A percentile compares a stretch with the other conserved stretches of the same genome.
Conservation (phyloP, 2,797 vertebrate genomes). For the Enteromius paludinosus region DNA sequence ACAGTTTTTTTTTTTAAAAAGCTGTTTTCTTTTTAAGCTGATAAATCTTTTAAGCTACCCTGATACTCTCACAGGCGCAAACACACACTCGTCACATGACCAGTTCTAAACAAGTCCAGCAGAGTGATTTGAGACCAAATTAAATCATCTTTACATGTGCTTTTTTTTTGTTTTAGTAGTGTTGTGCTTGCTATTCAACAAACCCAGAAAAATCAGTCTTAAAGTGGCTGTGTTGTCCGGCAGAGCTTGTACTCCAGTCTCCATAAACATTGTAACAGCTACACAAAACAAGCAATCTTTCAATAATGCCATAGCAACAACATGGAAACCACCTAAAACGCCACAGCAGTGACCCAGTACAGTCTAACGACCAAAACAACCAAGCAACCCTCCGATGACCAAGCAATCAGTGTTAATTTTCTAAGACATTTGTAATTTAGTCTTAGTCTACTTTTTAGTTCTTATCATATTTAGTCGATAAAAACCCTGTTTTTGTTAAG, state of each 20-base stretch:
- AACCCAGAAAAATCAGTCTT: not conserved
- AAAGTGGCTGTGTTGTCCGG: too few relatives aligned
- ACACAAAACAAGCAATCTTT: not conserved
- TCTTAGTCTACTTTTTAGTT: not conserved
- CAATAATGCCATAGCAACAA: not conserved
- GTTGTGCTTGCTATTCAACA: not conserved
- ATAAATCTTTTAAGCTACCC: constrained; percentile 43
- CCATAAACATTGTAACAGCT: not conserved
- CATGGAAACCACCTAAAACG: not conserved
- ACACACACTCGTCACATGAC: constrained; percentile 24
- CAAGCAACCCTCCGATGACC: not conserved
- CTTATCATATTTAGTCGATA: not conserved
- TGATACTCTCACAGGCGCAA: constrained; percentile 25
- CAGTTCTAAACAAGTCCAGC: not conserved
- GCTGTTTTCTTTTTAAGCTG: constrained; percentile 37
- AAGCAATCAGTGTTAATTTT: too few relatives aligned
- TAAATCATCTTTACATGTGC: not conserved
- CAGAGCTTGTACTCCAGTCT: not conserved
- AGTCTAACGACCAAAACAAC: not conserved
- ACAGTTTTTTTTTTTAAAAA: not conserved
- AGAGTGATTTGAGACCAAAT: not conserved
- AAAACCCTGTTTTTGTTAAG: too few relatives aligned
- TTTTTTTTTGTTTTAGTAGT: not conserved
- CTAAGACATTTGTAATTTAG: too few relatives aligned
- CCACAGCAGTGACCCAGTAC: not conserved